Evolutionary conservation across 2,797 vertebrate species (phyloP).

Genomic region (Peromyscus aztecus): DNA sequence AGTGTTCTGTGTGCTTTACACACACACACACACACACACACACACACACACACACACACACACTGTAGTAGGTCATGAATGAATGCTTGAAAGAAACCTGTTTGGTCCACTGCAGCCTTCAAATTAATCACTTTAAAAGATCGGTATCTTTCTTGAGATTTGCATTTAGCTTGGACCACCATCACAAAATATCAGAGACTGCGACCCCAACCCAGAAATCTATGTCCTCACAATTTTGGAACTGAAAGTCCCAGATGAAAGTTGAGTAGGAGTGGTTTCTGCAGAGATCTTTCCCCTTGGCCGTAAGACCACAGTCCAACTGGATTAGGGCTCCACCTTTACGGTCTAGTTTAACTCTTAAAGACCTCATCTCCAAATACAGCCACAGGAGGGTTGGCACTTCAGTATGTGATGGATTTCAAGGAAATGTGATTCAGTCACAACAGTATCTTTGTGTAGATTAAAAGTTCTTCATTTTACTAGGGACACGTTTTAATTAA

Average conservation of each 20-base stretch:
- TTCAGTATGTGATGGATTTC: neutral
- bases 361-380: neutral
- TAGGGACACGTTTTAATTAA: neutral
- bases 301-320: neutral
- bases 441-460: neutral
- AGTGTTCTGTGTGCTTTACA: neutral
- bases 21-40: neutral
- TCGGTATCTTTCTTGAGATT: neutral
- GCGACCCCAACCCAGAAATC: neutral
- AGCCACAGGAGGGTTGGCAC: neutral
- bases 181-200: neutral
- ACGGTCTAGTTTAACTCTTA: neutral
- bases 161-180: neutral
- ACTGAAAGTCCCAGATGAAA: neutral
- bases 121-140: slow-evolving; percentile 39
- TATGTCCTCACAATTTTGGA: neutral
- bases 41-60: neutral
- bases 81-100: neutral
- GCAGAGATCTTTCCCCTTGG: neutral
- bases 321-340: neutral
- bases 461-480: neutral
- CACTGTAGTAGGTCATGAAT: neutral
- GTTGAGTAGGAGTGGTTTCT: neutral
- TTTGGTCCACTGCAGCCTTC: neutral
- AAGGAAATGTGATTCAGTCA: neutral